Evolutionary conservation across 2,113 vertebrate species (phyloP), one percentile per base, ranked within the genome.

Genomic region (Pampusana beccarii): DNA sequence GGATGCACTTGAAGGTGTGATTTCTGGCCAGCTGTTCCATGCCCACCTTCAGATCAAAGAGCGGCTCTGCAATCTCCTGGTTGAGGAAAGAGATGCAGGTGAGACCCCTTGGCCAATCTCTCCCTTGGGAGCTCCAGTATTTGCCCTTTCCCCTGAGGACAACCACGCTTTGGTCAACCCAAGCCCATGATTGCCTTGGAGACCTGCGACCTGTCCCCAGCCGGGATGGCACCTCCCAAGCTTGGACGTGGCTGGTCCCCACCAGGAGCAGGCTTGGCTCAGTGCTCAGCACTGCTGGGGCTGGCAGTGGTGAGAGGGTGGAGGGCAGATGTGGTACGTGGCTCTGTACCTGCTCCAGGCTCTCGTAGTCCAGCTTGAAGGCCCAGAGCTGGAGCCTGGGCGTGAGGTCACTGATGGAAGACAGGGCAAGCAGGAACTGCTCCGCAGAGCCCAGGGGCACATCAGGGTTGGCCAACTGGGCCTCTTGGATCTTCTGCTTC

Each of bases 281-380:
- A 44, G 42, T 8, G 42, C 72, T 93, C 38, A 46, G 56, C 0
- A 1, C 36, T 40, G 31, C 57, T 51, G 46, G 44, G 53, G 28
- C 53, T 62, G 62, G 65, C 66, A 69, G 67, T 0, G 0, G 54
- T 57, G 57, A 67, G 24, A 84, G 28, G n/a, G 40, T 4, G 8
- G 46, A 34, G 36, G 53, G 31, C 9, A 31, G 18, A 10, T 11
- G 36, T 31, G 21, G 18, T 33, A 10, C 16, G 3, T 17, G 54
- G 46, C 60, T 88, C 57, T 1, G 0, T 98, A 99, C 99, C 99
- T 99, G 99, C 97, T 99, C 99, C 97, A 99, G 98, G 71, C 97
- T 97, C 90, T 99, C 99, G 1, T 99, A 99, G 98, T 99, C 99
- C 66, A 99, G 98, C 66, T 99, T 99, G 96, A 99, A 99, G 84